phyloP scores from a whole-genome alignment of 2,797 vertebrate genomes.

The Poeciliopsis gracilis region DNA sequence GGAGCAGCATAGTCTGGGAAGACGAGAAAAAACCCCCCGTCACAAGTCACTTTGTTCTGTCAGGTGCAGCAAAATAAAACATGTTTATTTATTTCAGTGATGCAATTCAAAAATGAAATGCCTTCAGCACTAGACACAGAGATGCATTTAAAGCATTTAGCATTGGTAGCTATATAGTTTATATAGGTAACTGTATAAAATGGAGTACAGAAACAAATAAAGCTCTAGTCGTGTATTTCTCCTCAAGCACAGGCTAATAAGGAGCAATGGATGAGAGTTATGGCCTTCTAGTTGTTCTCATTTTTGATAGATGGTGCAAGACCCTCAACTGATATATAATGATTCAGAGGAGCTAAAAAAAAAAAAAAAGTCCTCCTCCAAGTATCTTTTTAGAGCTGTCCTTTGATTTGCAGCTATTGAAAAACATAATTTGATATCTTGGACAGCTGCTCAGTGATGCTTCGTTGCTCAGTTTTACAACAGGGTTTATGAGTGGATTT shows the following conservation, averaged over 20 bases:
- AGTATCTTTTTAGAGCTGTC: not conserved
- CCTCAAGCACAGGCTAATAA: not conserved
- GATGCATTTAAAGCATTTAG: not conserved
- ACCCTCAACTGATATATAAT: not conserved
- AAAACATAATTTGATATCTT: conserved; percentile 2
- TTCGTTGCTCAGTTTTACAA: not conserved
- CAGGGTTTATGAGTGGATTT: not conserved
- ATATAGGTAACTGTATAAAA: not conserved
- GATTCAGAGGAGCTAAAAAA: not conserved
- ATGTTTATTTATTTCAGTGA: not conserved
- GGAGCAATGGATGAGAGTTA: not conserved
- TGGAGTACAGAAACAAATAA: not conserved
- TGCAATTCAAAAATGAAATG: no score
- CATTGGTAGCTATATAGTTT: not conserved
- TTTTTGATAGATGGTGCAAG: not conserved
- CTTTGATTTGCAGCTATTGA: not conserved
- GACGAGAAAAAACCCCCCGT: not conserved
- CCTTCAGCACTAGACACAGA: not conserved
- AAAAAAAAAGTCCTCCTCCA: not conserved
- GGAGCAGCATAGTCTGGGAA: conserved; percentile 86
- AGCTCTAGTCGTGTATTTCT: not conserved
- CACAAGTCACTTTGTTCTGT: not conserved
- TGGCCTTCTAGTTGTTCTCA: not conserved
- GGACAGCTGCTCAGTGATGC: not conserved
- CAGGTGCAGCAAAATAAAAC: not conserved